Evolutionary conservation across 2,113 vertebrate species (phyloP).

Genomic region (Podarcis raffonei): DNA sequence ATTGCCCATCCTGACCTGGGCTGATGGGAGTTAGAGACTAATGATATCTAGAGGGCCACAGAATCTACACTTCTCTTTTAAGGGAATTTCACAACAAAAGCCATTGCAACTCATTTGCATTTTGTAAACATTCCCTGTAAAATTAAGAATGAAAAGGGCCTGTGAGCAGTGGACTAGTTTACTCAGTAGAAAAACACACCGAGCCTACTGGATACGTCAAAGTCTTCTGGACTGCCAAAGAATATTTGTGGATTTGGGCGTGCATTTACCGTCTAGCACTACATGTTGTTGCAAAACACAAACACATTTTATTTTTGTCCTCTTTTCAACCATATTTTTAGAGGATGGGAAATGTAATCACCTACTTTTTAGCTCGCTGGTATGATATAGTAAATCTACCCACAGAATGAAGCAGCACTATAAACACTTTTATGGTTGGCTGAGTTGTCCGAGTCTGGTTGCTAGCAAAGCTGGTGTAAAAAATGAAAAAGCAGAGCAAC

Average conservation of each 20-base stretch:
- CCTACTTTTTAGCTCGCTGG: neutral
- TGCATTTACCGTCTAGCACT: neutral
- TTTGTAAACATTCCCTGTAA: neutral
- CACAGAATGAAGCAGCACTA: neutral
- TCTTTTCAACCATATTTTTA: neutral
- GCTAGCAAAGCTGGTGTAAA: neutral
- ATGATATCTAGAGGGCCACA: too few species aligned
- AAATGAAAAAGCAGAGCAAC: neutral
- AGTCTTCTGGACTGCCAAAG: neutral
- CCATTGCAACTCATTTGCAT: neutral
- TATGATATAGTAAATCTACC: neutral
- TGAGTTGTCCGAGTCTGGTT: neutral
- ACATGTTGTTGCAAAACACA: neutral
- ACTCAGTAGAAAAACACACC: neutral
- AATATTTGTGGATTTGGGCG: neutral
- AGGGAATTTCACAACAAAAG: neutral
- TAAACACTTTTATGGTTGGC: neutral
- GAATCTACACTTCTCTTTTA: neutral
- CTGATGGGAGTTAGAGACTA: too few species aligned
- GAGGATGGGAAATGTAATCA: neutral
- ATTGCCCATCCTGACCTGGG: too few species aligned
- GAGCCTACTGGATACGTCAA: neutral
- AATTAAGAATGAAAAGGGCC: neutral
- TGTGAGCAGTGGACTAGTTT: neutral
- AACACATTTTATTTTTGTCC: neutral